phyloP scores from a whole-genome alignment of 2,797 vertebrate species.

The Masticophis lateralis region DNA sequence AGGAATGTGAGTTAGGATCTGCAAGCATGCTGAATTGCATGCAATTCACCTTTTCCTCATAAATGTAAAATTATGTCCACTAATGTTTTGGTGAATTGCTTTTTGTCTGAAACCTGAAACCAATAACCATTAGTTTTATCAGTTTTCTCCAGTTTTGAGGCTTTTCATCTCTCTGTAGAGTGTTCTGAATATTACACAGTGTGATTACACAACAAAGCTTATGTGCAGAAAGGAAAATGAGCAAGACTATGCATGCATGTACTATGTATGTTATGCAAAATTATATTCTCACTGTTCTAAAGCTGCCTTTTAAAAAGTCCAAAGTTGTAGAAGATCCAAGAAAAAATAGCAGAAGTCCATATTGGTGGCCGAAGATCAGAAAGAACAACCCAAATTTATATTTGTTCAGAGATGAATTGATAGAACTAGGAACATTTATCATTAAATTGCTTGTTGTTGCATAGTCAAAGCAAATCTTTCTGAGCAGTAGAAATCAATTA shows the following conservation, averaged over 20 bases:
- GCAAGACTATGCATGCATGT: neutral
- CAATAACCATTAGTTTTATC: neutral
- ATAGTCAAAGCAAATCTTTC: neutral
- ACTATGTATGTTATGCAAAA: neutral
- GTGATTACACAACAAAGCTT: neutral
- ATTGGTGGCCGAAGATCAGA: too few relatives aligned
- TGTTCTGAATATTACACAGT: neutral
- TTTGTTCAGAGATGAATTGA: neutral
- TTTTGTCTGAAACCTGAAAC: neutral
- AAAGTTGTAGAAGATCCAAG: too few relatives aligned
- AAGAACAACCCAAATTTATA: too few relatives aligned
- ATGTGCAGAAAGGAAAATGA: neutral
- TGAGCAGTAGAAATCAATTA: neutral
- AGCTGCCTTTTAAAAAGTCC: too few relatives aligned
- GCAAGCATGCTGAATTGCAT: neutral
- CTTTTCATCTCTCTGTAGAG: neutral
- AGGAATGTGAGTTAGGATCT: neutral
- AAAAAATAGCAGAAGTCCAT: too few relatives aligned
- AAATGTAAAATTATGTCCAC: too few relatives aligned
- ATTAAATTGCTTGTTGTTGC: neutral
- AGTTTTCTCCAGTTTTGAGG: neutral
- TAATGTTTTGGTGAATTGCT: neutral
- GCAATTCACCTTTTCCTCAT: neutral
- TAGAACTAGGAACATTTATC: neutral
- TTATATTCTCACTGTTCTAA: too few relatives aligned